These are phyloP conservation scores for Athalia rosae DNA, from an alignment of 2,888 invertebrate species.

Conservation along the genomic window DNA sequence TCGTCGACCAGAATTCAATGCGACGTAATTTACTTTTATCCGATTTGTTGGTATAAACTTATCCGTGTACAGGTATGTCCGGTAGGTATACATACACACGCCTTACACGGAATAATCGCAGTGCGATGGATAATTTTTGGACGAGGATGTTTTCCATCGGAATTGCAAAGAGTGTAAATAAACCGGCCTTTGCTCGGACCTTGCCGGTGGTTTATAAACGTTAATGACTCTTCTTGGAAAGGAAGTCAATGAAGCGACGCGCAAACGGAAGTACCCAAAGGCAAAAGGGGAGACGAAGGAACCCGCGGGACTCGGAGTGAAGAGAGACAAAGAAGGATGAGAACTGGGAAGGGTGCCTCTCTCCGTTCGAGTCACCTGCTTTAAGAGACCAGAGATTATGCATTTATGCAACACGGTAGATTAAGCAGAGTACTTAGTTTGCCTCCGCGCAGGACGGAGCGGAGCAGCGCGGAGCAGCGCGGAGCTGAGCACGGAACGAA, in stretches of 20 bases:
- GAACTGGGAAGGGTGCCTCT: constrained; percentile 25
- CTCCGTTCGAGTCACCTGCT: constrained; percentile 41
- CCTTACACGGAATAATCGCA: too few relatives aligned
- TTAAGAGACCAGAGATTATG: constrained; percentile 58
- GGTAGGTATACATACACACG: too few relatives aligned
- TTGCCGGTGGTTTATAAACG: constrained; percentile 20
- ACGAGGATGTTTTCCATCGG: too few relatives aligned
- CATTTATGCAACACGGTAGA: constrained; percentile 66
- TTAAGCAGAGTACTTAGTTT: constrained; percentile 61
- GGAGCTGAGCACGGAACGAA: background rate
- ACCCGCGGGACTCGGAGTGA: background rate
- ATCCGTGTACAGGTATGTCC: too few relatives aligned
- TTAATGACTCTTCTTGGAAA: constrained; percentile 45
- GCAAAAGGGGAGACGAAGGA: constrained; percentile 1
- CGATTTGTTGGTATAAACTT: too few relatives aligned
- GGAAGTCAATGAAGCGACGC: constrained; percentile 43
- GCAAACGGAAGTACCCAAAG: constrained; percentile 50
- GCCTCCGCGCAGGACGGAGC: constrained; percentile 25
- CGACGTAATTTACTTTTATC: too few relatives aligned
- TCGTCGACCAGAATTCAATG: too few relatives aligned
- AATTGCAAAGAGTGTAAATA: background rate
- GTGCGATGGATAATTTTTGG: too few relatives aligned
- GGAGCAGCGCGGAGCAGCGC: background rate
- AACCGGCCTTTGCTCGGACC: background rate
- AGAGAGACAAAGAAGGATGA: constrained; percentile 21